Percentiles rank a stretch among this genome's conserved stretches.
Evolutionary conservation across 2,113 vertebrate genomes (phyloP).

Genomic region (Lates calcarifer): DNA sequence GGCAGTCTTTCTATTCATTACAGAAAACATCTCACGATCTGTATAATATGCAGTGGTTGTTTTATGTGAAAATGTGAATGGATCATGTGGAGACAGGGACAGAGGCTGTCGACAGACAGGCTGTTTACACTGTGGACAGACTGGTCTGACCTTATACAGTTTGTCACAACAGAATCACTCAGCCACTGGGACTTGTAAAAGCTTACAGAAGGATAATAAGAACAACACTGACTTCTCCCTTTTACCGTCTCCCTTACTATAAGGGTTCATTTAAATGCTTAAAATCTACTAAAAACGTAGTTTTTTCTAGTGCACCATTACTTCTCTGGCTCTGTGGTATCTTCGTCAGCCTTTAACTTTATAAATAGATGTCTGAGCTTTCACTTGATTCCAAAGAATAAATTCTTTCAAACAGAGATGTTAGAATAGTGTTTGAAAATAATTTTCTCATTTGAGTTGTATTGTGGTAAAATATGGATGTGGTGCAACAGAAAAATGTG

Average conservation of each 20-base stretch:
- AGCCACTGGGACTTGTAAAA: not conserved
- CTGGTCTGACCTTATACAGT: conserved; percentile 26
- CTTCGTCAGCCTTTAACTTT: not conserved
- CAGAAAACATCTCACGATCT: not conserved
- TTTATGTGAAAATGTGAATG: not conserved
- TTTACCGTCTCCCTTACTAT: not conserved
- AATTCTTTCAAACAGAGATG: too few relatives aligned
- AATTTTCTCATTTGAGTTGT: not conserved
- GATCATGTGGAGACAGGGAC: not conserved
- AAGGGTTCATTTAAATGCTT: conserved; percentile 1
- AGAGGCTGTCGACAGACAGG: not conserved
- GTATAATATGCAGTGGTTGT: not conserved
- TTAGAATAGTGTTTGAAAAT: not conserved
- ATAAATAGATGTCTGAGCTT: conserved; percentile 5
- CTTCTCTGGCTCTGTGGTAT: not conserved
- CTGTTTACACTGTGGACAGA: conserved; percentile 34
- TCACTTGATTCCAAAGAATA: too few relatives aligned
- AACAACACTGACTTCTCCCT: conserved; percentile 1
- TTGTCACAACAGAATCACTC: conserved; percentile 31
- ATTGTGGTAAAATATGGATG: not conserved
- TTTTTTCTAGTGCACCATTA: not conserved
- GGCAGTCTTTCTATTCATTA: not conserved
- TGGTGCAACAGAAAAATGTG: not conserved
- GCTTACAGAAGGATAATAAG: conserved; percentile 11
- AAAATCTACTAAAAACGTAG: too few relatives aligned